phyloP scores from a whole-genome alignment of 2,113 vertebrate species.

The Actenoides lindsayi region DNA sequence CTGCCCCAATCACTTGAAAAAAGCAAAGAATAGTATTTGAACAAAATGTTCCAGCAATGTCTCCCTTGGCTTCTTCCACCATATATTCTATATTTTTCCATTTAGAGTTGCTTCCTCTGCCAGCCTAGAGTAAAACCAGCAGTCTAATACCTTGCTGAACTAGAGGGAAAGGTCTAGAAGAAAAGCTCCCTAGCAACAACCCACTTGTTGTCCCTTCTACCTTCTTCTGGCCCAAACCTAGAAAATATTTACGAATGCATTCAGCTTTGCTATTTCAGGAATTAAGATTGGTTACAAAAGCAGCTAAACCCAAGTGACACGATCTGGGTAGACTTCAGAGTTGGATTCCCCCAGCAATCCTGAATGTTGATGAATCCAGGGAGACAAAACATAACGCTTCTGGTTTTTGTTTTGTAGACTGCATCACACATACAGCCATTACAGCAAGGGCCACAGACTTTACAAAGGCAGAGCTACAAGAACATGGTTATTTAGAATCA shows the following conservation, averaged over 20 bases:
- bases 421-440: background rate
- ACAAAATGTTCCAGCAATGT: background rate
- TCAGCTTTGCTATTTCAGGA: background rate
- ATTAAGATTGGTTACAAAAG: background rate
- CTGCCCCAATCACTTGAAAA: background rate
- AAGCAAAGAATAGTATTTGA: background rate
- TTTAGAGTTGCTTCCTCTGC: background rate
- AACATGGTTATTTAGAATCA: background rate
- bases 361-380: background rate
- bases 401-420: background rate
- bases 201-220: background rate
- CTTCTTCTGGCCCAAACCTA: background rate
- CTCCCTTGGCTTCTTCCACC: background rate
- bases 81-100: background rate
- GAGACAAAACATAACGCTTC: background rate
- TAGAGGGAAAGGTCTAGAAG: background rate
- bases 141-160: background rate
- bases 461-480: slow-evolving; percentile 8
- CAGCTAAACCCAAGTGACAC: background rate
- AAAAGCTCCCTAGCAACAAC: background rate
- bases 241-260: background rate
- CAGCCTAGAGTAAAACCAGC: background rate
- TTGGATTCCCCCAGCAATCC: background rate
- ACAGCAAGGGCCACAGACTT: background rate
- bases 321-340: background rate